phyloP scores from a whole-genome alignment of 2,888 invertebrate genomes.

The Oscheius sp. region DNA sequence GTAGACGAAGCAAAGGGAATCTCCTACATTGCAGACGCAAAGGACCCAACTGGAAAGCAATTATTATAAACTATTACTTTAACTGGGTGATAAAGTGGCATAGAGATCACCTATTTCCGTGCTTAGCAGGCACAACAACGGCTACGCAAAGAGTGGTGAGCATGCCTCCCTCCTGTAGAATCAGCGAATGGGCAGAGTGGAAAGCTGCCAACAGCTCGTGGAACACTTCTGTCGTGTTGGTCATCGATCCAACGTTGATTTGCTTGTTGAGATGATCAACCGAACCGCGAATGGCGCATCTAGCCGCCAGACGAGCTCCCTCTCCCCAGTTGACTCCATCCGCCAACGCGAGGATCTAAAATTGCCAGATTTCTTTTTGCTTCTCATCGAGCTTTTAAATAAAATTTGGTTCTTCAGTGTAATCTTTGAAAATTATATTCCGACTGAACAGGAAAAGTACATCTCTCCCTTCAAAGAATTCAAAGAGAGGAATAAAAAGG shows the following conservation, averaged over 20 bases:
- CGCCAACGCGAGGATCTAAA: conserved; percentile 80
- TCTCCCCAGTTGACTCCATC: conserved; percentile 93
- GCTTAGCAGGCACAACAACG: conserved; percentile 75
- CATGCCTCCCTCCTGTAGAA: conserved; percentile 82
- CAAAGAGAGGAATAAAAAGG: too few relatives aligned
- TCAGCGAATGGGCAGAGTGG: conserved; percentile 85
- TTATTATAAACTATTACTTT: too few relatives aligned
- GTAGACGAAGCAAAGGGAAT: conserved; percentile 87
- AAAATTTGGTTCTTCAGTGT: background rate
- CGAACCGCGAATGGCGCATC: conserved; percentile 84
- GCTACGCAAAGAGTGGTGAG: conserved; percentile 86
- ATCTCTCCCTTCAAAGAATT: background rate
- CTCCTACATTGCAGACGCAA: conserved; percentile 88
- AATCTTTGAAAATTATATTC: too few relatives aligned
- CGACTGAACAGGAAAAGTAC: too few relatives aligned
- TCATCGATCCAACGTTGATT: conserved; percentile 46
- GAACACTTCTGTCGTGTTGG: conserved; percentile 77
- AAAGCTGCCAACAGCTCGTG: conserved; percentile 82
- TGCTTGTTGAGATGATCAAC: conserved; percentile 80
- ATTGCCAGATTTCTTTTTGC: background rate
- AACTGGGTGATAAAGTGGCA: too few relatives aligned
- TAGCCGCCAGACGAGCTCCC: conserved; percentile 75
- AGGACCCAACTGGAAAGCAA: conserved; percentile 75
- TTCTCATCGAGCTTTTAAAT: background rate
- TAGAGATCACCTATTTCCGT: conserved; percentile 45